A percentile compares a stretch with the other conserved stretches of the same genome.
These are phyloP conservation scores for Mungos mungo DNA, from an alignment of 2,113 vertebrate genomes.

Conservation along the genomic window DNA sequence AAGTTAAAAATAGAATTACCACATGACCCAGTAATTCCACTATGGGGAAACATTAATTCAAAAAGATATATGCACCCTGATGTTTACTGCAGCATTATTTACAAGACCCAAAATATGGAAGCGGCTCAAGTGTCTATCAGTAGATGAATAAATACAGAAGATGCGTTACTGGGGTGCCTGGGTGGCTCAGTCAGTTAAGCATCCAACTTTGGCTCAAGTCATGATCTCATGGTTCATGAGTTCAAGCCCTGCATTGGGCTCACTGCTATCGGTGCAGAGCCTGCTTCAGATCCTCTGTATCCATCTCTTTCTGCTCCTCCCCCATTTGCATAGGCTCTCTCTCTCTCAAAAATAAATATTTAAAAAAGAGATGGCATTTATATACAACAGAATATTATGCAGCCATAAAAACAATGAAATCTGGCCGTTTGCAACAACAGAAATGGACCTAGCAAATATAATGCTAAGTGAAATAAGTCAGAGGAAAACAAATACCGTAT, in stretches of 20 bases:
- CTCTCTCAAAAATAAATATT: too few species aligned
- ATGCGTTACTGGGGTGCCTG: too few species aligned
- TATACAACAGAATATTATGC: background rate
- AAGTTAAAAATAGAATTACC: background rate
- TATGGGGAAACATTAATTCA: background rate
- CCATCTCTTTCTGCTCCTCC: too few species aligned
- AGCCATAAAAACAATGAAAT: background rate
- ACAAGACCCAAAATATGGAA: background rate
- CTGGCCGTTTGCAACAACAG: background rate
- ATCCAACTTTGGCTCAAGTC: too few species aligned
- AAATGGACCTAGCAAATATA: background rate
- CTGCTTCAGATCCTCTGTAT: too few species aligned
- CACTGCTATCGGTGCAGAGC: too few species aligned
- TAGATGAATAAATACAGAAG: background rate
- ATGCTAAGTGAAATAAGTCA: background rate
- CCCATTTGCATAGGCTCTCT: too few species aligned
- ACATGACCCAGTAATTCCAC: background rate
- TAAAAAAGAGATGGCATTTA: too few species aligned
- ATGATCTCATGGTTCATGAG: too few species aligned
- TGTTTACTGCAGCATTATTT: background rate
- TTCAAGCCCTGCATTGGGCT: too few species aligned
- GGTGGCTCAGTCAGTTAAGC: too few species aligned
- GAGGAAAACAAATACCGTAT: background rate
- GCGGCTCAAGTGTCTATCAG: background rate
- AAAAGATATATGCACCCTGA: background rate